Conservation (phyloP, 2,888 invertebrate species). For the Sericinus montela region DNA sequence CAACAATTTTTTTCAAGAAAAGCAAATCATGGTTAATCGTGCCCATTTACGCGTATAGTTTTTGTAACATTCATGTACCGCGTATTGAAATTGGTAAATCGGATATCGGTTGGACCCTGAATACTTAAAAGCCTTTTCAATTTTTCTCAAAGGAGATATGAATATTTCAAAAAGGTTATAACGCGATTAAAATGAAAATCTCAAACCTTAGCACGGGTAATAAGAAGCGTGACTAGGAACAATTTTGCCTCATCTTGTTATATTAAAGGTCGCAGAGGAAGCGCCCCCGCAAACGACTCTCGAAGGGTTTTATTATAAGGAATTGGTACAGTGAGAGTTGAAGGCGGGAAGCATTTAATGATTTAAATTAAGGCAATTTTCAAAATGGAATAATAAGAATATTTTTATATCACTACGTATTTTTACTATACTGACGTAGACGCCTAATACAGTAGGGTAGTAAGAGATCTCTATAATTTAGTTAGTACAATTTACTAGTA, state of each 20-base stretch:
- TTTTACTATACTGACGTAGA: no score
- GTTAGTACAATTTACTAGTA: no score
- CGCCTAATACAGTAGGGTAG: no score
- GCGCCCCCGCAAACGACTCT: conserved; percentile 42
- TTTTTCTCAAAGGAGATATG: conserved; percentile 37
- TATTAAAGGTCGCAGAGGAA: conserved; percentile 50
- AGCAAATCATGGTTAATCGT: no score
- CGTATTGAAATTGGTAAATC: conserved; percentile 13
- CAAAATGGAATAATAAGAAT: not conserved
- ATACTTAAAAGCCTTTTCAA: conserved; percentile 26
- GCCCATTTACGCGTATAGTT: no score
- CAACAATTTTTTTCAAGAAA: no score
- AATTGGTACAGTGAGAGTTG: not conserved
- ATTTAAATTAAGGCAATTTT: not conserved
- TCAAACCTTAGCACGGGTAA: conserved; percentile 58
- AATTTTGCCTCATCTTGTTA: conserved; percentile 61
- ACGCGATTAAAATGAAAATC: conserved; percentile 70
- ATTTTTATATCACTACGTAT: no score
- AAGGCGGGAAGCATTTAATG: not conserved
- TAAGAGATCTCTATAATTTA: no score
- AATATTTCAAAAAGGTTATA: conserved; percentile 58
- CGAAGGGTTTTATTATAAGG: conserved; percentile 21
- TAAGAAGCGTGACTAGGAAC: conserved; percentile 70
- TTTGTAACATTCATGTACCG: no score
- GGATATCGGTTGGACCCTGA: conserved; percentile 5